A percentile compares a stretch with the other conserved stretches of the same genome.
phyloP scores from a whole-genome alignment of 2,797 vertebrate genomes.

The Lithobates pipiens region DNA sequence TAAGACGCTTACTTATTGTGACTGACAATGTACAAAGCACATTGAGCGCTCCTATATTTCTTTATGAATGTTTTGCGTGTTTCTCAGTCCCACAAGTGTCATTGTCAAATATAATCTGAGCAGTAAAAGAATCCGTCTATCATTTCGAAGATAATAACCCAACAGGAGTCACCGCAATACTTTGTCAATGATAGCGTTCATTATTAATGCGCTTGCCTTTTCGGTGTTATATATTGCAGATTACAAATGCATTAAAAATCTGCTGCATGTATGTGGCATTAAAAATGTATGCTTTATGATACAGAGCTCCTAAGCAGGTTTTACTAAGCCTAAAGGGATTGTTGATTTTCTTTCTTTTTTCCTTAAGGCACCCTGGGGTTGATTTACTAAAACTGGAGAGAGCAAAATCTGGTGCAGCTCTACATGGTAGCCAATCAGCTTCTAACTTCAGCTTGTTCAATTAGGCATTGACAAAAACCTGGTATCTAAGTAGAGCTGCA shows the following conservation, averaged over 20 bases:
- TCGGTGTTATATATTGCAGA: background rate
- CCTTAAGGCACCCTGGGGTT: too few species aligned
- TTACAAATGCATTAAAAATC: background rate
- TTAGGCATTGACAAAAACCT: too few species aligned
- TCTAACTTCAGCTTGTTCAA: too few species aligned
- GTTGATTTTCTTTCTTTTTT: too few species aligned
- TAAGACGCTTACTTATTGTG: background rate
- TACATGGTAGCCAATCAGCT: too few species aligned
- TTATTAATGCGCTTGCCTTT: background rate
- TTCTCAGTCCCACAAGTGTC: conserved; percentile 8
- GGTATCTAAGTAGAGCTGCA: too few species aligned
- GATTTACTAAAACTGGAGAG: too few species aligned
- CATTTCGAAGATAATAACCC: background rate
- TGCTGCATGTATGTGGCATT: background rate
- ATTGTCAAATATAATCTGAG: background rate
- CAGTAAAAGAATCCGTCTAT: background rate
- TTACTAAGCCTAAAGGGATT: too few species aligned
- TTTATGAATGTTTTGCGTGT: background rate
- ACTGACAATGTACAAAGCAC: background rate
- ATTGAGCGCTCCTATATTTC: background rate
- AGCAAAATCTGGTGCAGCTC: too few species aligned
- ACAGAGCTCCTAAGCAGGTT: too few species aligned
- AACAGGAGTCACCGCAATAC: background rate
- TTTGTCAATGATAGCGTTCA: background rate
- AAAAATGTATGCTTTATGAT: conserved; percentile 21